Evolutionary conservation across 1,140 invertebrate species (phyloP).

Genomic region (Cydia pomonella): DNA sequence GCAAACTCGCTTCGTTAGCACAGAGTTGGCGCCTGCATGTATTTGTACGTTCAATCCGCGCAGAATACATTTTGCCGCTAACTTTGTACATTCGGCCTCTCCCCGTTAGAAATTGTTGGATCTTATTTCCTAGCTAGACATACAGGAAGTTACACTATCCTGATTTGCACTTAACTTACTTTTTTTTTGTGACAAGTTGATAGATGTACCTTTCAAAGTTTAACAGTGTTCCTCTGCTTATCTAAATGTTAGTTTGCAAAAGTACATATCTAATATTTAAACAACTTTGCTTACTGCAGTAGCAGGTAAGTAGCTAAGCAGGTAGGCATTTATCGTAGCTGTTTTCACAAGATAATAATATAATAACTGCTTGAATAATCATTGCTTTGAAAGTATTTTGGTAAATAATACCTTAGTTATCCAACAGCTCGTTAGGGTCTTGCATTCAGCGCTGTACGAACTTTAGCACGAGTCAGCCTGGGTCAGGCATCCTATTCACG

Average conservation of each 20-base stretch:
- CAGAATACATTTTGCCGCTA: slow-evolving; percentile 7
- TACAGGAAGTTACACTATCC: neutral
- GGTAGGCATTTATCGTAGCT: too few relatives aligned
- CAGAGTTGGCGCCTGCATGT: slow-evolving; percentile 20
- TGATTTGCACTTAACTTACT: too few relatives aligned
- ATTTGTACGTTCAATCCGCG: slow-evolving; percentile 1
- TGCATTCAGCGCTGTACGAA: slow-evolving; percentile 21
- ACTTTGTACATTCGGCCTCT: neutral
- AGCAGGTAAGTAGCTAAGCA: too few relatives aligned
- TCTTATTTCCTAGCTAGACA: neutral
- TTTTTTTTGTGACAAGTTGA: too few relatives aligned
- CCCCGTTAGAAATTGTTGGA: neutral
- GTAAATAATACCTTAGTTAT: neutral
- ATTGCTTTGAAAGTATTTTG: too few relatives aligned
- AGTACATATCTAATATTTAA: too few relatives aligned
- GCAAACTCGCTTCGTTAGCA: slow-evolving; percentile 19
- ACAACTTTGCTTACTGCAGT: too few relatives aligned
- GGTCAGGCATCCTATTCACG: slow-evolving; percentile 16
- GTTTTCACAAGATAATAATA: too few relatives aligned
- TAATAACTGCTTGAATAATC: too few relatives aligned
- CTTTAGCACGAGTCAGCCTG: slow-evolving; percentile 10
- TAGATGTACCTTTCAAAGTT: too few relatives aligned
- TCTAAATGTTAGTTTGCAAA: too few relatives aligned
- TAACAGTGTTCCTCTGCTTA: too few relatives aligned
- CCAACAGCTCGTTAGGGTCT: slow-evolving; percentile 11